These are phyloP conservation scores for Pachyuromys duprasi DNA, from an alignment of 2,797 vertebrate genomes.

Conservation along the genomic window DNA sequence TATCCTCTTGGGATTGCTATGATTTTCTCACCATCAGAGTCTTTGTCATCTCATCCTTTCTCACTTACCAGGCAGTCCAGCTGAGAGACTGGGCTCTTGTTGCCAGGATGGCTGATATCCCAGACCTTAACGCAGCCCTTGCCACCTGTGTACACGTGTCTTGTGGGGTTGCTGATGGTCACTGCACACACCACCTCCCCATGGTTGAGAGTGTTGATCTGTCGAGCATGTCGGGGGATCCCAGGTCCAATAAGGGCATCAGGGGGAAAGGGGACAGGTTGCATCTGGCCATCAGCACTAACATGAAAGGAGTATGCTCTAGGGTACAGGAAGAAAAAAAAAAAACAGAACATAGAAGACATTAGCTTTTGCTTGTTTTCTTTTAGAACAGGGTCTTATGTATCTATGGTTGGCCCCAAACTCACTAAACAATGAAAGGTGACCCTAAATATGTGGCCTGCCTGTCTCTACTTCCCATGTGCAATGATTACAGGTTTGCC, in stretches of 20 bases:
- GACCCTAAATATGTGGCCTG: background rate
- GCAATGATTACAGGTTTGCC: background rate
- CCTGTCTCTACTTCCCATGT: background rate
- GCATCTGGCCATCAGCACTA: slow-evolving; percentile 94
- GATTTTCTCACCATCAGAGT: background rate
- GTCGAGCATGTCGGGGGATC: slow-evolving; percentile 93
- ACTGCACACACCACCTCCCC: slow-evolving; percentile 94
- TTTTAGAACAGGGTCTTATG: background rate
- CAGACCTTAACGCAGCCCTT: slow-evolving; percentile 90
- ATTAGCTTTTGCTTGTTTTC: background rate
- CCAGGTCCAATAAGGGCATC: slow-evolving; percentile 92
- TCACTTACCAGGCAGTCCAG: slow-evolving; percentile 95
- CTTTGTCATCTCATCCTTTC: fast-evolving
- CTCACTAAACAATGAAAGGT: background rate
- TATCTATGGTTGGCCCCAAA: background rate
- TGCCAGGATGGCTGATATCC: slow-evolving; percentile 97
- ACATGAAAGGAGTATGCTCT: slow-evolving; percentile 95
- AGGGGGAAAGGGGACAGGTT: slow-evolving; percentile 93
- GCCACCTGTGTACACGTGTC: slow-evolving; percentile 88
- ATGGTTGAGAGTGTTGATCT: slow-evolving; percentile 93
- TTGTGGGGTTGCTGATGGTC: slow-evolving; percentile 93
- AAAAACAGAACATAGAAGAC: background rate
- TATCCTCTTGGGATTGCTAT: background rate
- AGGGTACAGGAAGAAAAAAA: slow-evolving; percentile 14
- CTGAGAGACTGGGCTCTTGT: slow-evolving; percentile 96